Evolutionary conservation across 1,140 invertebrate species (phyloP).

Genomic region (Bemisia tabaci): DNA sequence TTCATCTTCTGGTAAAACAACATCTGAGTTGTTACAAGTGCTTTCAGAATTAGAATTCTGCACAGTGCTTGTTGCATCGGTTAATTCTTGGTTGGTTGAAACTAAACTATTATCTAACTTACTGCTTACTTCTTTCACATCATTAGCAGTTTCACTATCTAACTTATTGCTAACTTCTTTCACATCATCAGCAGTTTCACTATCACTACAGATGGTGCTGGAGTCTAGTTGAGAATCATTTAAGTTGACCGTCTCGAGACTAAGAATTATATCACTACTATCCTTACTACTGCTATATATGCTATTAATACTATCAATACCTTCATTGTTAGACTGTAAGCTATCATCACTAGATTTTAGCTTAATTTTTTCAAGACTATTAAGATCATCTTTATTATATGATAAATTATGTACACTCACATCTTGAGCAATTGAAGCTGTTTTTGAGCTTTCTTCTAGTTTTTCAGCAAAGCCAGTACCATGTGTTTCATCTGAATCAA

Average conservation of each 20-base stretch:
- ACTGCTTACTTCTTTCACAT: not conserved
- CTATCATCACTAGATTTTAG: not conserved
- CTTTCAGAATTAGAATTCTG: not conserved
- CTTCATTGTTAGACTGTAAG: not conserved
- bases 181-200: not conserved
- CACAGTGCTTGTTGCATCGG: not conserved
- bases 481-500: not conserved
- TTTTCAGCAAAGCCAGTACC: not conserved
- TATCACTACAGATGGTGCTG: not conserved
- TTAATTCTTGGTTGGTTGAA: not conserved
- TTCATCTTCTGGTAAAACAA: not conserved
- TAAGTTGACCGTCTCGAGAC: not conserved
- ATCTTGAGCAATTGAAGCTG: not conserved
- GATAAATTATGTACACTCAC: not conserved
- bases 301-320: conserved; percentile 3
- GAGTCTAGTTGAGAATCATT: not conserved
- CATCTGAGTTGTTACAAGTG: not conserved
- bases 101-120: not conserved
- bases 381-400: not conserved
- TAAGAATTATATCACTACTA: conserved; percentile 10
- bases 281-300: conserved; percentile 6
- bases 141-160: not conserved
- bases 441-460: not conserved
- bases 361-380: not conserved
- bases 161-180: not conserved